These are phyloP conservation scores for Odontamblyopus rebecca DNA, from an alignment of 2,797 vertebrate species.

Conservation along the genomic window DNA sequence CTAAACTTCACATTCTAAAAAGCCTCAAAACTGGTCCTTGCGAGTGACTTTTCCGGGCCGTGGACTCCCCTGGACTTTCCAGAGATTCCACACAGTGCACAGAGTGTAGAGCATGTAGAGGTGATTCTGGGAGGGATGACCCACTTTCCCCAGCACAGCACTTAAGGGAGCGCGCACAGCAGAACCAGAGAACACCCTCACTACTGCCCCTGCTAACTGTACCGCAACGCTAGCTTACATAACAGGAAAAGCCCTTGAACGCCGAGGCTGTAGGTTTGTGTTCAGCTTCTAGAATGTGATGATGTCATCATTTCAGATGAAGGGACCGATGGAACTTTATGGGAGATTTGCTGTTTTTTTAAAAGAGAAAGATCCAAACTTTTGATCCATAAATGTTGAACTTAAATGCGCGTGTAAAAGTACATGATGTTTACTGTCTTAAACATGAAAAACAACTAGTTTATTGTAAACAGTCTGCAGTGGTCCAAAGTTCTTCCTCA, in stretches of 20 bases:
- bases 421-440: no score
- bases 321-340: no score
- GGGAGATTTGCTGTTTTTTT: no score
- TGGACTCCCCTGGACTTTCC: conserved; percentile 35
- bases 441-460: no score
- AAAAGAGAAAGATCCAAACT: no score
- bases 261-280: neutral
- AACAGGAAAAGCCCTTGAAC: conserved; percentile 26
- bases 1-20: neutral
- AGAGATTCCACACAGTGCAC: conserved; percentile 14
- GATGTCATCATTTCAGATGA: no score
- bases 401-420: no score
- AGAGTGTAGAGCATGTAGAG: conserved; percentile 13
- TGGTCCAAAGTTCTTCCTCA: no score
- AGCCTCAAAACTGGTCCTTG: conserved; percentile 45
- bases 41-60: conserved; percentile 41
- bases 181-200: conserved; percentile 52
- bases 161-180: conserved; percentile 32
- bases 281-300: no score
- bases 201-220: conserved; percentile 17
- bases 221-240: conserved; percentile 32
- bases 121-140: conserved; percentile 68
- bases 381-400: no score
- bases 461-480: no score
- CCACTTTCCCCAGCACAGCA: conserved; percentile 66